phyloP scores from a whole-genome alignment of 2,113 vertebrate species.

The Forbesichthys agassizii region DNA sequence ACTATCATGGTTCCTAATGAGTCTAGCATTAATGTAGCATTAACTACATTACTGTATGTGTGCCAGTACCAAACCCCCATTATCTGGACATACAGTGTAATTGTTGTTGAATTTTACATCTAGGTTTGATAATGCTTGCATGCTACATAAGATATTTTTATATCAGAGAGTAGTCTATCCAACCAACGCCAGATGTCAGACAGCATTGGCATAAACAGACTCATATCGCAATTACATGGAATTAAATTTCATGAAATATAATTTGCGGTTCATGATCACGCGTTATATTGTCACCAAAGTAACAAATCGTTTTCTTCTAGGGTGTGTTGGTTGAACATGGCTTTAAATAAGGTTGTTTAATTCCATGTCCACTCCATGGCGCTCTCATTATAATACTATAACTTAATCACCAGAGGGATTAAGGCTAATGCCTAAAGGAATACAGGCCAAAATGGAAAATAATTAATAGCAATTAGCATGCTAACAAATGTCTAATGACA shows the following conservation, averaged over 20 bases:
- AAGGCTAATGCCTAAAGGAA: constrained; percentile 75
- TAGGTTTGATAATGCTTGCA: background rate
- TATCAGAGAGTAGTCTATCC: background rate
- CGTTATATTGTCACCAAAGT: background rate
- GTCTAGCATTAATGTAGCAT: constrained; percentile 14
- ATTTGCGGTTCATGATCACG: too few relatives aligned
- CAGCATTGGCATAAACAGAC: background rate
- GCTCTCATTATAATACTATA: constrained; percentile 62
- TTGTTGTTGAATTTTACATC: background rate
- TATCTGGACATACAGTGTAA: background rate
- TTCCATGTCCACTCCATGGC: constrained; percentile 56
- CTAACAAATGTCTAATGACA: constrained; percentile 75
- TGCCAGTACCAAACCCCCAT: constrained; percentile 10
- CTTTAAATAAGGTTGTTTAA: constrained; percentile 55
- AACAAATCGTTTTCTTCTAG: constrained; percentile 26
- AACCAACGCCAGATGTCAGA: background rate
- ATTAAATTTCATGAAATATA: too few relatives aligned
- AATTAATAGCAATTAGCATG: constrained; percentile 79
- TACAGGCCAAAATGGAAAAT: constrained; percentile 72
- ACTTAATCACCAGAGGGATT: constrained; percentile 76
- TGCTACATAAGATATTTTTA: background rate
- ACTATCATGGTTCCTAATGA: constrained; percentile 4
- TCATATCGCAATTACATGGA: background rate
- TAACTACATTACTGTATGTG: constrained; percentile 28
- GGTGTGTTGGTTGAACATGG: constrained; percentile 48